Conservation (phyloP, 2,113 vertebrate genomes). For the Circaetus gallicus region DNA sequence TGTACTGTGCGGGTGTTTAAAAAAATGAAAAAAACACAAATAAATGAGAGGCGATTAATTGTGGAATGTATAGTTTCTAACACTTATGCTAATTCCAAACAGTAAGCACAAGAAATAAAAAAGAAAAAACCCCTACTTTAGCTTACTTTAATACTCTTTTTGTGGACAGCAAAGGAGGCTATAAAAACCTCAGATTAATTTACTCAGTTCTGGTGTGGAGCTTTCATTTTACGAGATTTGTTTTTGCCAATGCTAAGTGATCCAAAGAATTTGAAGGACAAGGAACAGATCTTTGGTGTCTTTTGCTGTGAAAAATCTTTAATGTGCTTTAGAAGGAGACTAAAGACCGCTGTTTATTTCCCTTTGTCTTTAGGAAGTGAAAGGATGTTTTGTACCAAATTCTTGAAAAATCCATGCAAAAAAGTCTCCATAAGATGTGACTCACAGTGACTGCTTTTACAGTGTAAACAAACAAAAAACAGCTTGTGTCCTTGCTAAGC, state of each 20-base stretch:
- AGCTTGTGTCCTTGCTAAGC: conserved; percentile 47
- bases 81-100: background rate
- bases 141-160: background rate
- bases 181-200: conserved; percentile 8
- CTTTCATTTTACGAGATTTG: background rate
- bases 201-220: background rate
- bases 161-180: background rate
- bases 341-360: background rate
- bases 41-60: background rate
- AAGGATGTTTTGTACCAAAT: conserved; percentile 25
- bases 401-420: background rate
- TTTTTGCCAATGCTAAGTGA: background rate
- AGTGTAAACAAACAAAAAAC: conserved; percentile 23
- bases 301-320: conserved; percentile 6
- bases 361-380: conserved; percentile 26
- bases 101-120: background rate
- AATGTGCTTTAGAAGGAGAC: background rate
- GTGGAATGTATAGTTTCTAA: background rate
- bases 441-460: conserved; percentile 16
- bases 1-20: background rate
- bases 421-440: background rate
- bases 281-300: background rate
- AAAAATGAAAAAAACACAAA: background rate
- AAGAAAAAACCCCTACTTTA: background rate
- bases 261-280: conserved; percentile 23